Evolutionary conservation across 2,113 vertebrate genomes (phyloP).

Genomic region (Dasyornis broadbenti): DNA sequence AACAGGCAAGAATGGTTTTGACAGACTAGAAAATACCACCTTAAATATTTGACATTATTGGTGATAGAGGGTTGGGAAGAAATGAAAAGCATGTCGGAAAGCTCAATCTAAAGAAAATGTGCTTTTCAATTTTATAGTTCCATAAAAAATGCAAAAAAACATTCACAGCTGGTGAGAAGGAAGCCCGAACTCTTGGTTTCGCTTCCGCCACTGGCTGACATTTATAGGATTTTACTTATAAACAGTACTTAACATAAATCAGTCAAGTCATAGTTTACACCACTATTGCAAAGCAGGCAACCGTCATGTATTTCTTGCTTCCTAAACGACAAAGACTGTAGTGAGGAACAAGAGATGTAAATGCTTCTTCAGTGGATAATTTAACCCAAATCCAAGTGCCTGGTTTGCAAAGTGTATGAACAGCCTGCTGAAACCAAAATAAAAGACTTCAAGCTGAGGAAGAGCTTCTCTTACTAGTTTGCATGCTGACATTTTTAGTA

Average conservation of each 20-base stretch:
- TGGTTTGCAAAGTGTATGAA: background rate
- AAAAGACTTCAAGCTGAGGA: background rate
- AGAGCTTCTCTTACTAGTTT: background rate
- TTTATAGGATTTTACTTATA: background rate
- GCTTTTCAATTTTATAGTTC: background rate
- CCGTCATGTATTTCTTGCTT: background rate
- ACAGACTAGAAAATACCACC: background rate
- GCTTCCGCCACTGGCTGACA: background rate
- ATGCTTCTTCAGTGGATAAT: background rate
- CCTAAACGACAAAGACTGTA: background rate
- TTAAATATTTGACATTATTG: background rate
- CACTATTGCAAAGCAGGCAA: background rate
- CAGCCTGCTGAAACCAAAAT: background rate
- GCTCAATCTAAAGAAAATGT: background rate
- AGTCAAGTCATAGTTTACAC: background rate
- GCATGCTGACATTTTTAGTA: background rate
- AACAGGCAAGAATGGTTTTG: background rate
- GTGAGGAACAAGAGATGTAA: background rate
- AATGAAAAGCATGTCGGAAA: background rate
- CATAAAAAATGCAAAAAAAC: background rate
- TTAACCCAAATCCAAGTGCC: background rate
- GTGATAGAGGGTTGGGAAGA: background rate
- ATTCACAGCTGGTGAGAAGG: background rate
- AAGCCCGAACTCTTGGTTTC: constrained; percentile 13
- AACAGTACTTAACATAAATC: background rate